Evolutionary conservation across 2,888 invertebrate species (phyloP).

Genomic region (Ectropis crepuscularia): DNA sequence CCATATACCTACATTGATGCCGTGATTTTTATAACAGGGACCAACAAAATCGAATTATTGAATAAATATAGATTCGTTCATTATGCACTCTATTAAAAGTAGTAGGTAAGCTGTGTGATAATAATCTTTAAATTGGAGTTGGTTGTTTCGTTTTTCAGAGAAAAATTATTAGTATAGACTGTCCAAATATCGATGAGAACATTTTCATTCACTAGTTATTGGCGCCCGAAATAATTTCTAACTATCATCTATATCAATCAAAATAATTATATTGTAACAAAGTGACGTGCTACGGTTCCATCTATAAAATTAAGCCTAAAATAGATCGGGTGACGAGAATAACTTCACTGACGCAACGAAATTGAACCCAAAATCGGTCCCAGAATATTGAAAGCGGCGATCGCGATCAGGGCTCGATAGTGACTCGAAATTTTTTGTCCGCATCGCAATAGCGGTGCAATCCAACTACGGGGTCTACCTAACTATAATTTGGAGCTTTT

Average conservation of each 20-base stretch:
- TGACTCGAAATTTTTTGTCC: conserved; percentile 62
- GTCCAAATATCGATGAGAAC: conserved; percentile 1
- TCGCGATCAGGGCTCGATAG: conserved; percentile 38
- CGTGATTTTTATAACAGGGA: too few species aligned
- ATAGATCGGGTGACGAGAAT: conserved; percentile 32
- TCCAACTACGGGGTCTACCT: conserved; percentile 43
- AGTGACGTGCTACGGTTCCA: conserved; percentile 1
- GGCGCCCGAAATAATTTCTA: conserved; percentile 1
- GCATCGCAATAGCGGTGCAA: conserved; percentile 63
- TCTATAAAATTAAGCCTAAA: conserved; percentile 13
- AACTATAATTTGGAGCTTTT: too few species aligned
- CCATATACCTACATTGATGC: too few species aligned
- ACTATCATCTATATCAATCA: conserved; percentile 10
- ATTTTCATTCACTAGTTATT: conserved; percentile 1
- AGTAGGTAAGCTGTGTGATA: too few species aligned
- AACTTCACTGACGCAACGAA: conserved; percentile 35
- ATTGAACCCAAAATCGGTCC: conserved; percentile 49
- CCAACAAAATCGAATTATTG: too few species aligned
- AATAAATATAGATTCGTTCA: too few species aligned
- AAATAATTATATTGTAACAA: background rate
- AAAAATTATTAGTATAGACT: background rate
- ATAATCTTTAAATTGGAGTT: too few species aligned
- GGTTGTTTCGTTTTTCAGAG: too few species aligned
- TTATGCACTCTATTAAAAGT: too few species aligned
- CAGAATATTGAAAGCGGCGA: conserved; percentile 44